Percentiles rank a stretch among this genome's conserved stretches.
These are phyloP conservation scores for Steatornis caripensis DNA, from an alignment of 2,113 vertebrate species.

Conservation along the genomic window DNA sequence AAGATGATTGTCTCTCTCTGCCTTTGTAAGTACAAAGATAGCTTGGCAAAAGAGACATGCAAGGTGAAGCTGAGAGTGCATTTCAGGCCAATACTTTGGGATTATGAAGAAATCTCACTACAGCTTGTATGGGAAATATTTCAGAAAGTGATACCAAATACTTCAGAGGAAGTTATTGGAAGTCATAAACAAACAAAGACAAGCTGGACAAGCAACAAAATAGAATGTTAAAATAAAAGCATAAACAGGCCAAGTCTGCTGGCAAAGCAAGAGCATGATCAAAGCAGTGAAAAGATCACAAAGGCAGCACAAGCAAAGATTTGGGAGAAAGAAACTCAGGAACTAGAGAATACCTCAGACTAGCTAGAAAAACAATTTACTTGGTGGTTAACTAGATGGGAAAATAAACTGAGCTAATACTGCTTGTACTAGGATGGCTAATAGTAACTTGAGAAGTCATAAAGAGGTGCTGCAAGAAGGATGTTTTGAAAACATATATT, in stretches of 20 bases:
- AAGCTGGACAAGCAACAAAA: constrained; percentile 15
- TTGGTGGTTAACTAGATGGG: neutral
- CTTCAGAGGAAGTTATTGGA: constrained; percentile 30
- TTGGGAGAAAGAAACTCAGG: neutral
- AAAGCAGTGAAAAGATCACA: neutral
- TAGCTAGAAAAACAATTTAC: neutral
- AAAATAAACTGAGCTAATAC: neutral
- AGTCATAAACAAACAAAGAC: constrained; percentile 46
- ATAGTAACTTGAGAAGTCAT: neutral
- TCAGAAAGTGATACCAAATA: constrained; percentile 17
- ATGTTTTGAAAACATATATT: neutral
- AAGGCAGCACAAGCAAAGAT: neutral
- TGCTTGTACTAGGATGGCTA: neutral
- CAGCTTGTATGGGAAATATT: constrained; percentile 24
- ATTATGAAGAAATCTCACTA: neutral
- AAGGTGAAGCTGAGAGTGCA: constrained; percentile 18
- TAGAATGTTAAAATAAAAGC: neutral
- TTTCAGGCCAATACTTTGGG: constrained; percentile 1
- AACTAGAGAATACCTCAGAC: neutral
- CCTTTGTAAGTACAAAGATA: neutral
- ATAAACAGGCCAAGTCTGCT: constrained; percentile 15
- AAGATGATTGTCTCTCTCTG: neutral
- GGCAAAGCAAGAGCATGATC: neutral
- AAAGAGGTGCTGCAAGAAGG: neutral
- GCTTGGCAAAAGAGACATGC: neutral